Evolutionary conservation across 2,113 vertebrate species (phyloP).

Genomic region (Crotalus horridus): DNA sequence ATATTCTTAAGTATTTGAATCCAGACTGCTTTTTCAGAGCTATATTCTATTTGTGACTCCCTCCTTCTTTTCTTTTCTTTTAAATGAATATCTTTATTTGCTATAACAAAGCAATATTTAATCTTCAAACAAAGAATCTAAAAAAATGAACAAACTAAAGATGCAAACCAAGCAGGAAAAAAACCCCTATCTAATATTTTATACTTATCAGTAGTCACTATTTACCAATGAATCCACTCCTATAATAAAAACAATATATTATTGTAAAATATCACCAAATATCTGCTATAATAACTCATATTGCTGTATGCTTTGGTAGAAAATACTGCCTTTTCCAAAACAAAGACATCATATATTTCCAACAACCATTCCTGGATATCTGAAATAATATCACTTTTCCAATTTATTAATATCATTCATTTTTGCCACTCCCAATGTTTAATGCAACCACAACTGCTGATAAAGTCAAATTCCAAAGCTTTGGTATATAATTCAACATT

Average conservation of each 20-base stretch:
- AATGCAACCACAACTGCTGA: background rate
- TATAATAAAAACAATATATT: background rate
- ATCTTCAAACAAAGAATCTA: background rate
- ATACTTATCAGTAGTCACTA: background rate
- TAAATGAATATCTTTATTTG: background rate
- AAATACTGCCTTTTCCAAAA: background rate
- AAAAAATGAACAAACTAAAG: background rate
- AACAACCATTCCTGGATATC: background rate
- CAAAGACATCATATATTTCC: background rate
- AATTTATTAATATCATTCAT: background rate
- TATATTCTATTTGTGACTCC: background rate
- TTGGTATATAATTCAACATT: background rate
- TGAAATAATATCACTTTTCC: background rate
- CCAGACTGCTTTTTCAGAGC: background rate
- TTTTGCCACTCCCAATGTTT: background rate
- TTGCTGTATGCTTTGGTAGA: background rate
- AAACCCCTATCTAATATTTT: background rate
- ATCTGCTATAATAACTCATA: background rate
- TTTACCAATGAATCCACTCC: background rate
- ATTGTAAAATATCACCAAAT: background rate
- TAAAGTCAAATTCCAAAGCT: background rate
- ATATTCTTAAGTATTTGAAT: background rate
- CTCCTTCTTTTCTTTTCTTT: background rate
- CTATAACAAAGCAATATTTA: background rate
- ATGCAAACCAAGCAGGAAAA: background rate